Base-by-base conservation (phyloP, 1,140 invertebrate species). In the Capitella teleta region DNA sequence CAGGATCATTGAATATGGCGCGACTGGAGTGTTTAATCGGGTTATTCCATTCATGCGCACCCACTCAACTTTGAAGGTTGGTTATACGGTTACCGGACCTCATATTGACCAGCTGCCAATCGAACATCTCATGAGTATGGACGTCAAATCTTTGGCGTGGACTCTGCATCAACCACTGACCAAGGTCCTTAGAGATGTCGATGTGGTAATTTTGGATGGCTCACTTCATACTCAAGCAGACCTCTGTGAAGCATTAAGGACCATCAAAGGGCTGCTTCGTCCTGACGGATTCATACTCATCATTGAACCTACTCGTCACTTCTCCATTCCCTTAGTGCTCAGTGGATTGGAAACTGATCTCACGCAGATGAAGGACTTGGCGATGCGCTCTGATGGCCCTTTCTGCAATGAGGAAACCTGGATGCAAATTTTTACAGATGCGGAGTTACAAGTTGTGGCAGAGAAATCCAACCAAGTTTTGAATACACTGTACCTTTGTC, bases 211-310 rank as follows among this genome's bases (percentile, higher is more conserved):
- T 21, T 58, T 60, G 10, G 63, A 62, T 41, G 64, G 72, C 52
- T 43, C 67, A 30, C 59, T 75, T 19, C 64, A 61, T 54, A 62
- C 58, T 34, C 66, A 74, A 34, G 28, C 59, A 28, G 59, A 75
- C 47, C 59, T 74, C 23, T 45, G 47, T 5, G 49, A 57, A 21
- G 59, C 62, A 16, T 53, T 78, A 4, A 36, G 61, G 42, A 63
- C 63, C 19, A 49, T 86, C 32, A 66, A 71, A 2, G 69, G 67
- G n/a, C 77, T 82, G 23, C 61, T 92, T 2, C 81, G 78, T 54
- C 64, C 78, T 0, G 78, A 79, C 37, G 87, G 88, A 16, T 85
- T 90, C 61, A 53, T 89, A 1, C 70, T 94, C 30, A 67, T 87
- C 5, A 80, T 88, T 63, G 86, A 90, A 73, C 75, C 77, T 5